Base-by-base conservation (phyloP, 2,113 vertebrate genomes). In the Gracilinanus agilis region DNA sequence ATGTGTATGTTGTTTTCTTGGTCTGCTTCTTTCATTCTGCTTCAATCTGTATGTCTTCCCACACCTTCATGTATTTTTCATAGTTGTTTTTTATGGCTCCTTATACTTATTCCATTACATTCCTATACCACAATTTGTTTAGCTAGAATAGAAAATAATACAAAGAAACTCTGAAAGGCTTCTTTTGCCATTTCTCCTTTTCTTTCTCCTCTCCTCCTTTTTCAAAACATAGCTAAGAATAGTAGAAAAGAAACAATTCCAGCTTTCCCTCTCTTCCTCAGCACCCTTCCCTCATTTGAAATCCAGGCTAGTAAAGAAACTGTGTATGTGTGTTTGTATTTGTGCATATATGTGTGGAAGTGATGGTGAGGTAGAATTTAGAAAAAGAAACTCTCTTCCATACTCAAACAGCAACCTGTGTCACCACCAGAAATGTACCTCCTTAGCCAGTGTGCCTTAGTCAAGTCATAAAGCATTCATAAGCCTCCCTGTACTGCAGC, bases 361-460 rank as follows among this genome's bases (percentile, higher is more conserved):
- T 75, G 61, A 16, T 7, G 34, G 90, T 91, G n/a, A 91, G 44
- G 61, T 44, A n/a, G 88, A 90, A 92, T 96, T 95, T 96, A 94
- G 94, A 83, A 96, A 95, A 90, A 91, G 94, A 92, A 96, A 94
- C 89, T 55, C 89, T 90, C 44, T 89, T 92, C 91, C 94, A 89
- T 96, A 91, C 91, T 89, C 93, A 95, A 94, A 96, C 94, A 95
- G 92, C 91, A 55, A 88, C 54, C 53, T 96, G 95, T 96, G 90
- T 96, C 92, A 92, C 55, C 53, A 90, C 75, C 34, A 75, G 34
- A 75, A 75, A 75, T 75, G 67, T 75, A 16, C 34, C 44, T 92
- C 96, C 94, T 93, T 92, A 97, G 94, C 95, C 96, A 95, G 94
- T 56, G 56, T 75, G 55, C 92, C 55, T 25, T 90, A 53, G n/a